Evolutionary conservation across 2,888 invertebrate species (phyloP), one percentile per base, ranked within the genome.

Genomic region (Clistopyga incitator): DNA sequence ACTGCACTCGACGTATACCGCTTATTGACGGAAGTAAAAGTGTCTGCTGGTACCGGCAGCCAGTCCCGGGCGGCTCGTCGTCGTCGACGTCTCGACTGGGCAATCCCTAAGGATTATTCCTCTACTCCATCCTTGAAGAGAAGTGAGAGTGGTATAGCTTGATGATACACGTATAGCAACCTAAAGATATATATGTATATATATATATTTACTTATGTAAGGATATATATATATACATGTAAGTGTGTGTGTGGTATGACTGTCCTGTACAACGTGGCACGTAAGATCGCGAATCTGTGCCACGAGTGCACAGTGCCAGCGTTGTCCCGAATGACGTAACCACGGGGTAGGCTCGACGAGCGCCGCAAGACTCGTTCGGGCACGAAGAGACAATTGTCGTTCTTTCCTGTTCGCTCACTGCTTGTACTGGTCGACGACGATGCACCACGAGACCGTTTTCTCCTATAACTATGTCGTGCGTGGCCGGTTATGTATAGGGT

Each of bases 261-360:
- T 75, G 56, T 23, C 23, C 11, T 52, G 67, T 54, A 47, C 78
- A 75, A 78, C 75, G 75, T 76, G 64, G 75, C 68, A 86, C 81
- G 88, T 65, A 75, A 85, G 86, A 84, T 83, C 78, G 86, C 85
- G 87, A 89, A 91, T 90, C 90, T 91, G 88, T 90, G 88, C 89
- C 88, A 89, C 88, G 87, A 88, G 88, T 87, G 86, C 88, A 87
- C 77, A 82, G 82, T 88, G 86, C 87, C 86, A 77, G 85, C 87
- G 88, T 89, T 88, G 89, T 89, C 87, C 88, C 84, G 83, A 88
- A 88, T 91, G 90, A 91, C 90, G 91, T 90, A 90, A 90, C 82
- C 86, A 64, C 34, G 54, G 68, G 77, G 74, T 61, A 78, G 45
- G 65, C 65, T 68, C 76, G 59, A n/a, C 47, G 42, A 23, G 77